These are phyloP conservation scores for Eueremaeus valkanovi DNA, from an alignment of 2,888 invertebrate genomes.

Conservation along the genomic window DNA sequence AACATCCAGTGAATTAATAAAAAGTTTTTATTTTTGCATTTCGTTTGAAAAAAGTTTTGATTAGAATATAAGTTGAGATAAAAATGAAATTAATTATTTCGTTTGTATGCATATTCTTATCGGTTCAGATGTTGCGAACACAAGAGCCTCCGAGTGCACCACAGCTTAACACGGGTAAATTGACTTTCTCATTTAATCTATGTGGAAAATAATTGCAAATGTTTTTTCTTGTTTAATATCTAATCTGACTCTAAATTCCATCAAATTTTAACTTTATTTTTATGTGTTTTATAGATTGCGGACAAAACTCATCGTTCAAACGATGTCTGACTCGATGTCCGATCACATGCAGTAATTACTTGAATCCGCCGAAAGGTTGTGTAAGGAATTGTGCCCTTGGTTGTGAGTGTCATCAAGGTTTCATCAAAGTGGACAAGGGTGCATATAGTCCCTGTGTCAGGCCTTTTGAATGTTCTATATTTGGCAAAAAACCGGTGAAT, in stretches of 20 bases:
- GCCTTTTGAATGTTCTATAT: constrained; percentile 42
- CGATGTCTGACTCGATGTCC: constrained; percentile 42
- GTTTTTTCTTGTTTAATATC: neutral
- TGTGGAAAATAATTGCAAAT: no score
- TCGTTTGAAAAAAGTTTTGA: neutral
- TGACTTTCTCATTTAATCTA: neutral
- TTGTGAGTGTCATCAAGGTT: constrained; percentile 45
- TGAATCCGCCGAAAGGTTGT: constrained; percentile 42
- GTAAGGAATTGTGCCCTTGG: constrained; percentile 40
- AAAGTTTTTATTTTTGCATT: neutral
- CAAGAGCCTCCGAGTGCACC: neutral
- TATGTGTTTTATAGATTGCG: constrained; percentile 33
- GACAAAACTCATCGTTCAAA: constrained; percentile 37
- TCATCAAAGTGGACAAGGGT: constrained; percentile 39
- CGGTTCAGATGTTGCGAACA: neutral
- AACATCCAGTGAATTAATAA: neutral
- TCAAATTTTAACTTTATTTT: no score
- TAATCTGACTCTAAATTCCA: neutral
- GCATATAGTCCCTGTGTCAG: constrained; percentile 40
- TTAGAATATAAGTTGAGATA: neutral
- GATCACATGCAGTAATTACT: constrained; percentile 43
- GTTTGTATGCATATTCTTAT: neutral
- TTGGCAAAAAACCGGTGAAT: neutral
- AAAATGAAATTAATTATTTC: constrained; percentile 8
- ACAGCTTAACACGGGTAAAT: constrained; percentile 11